A percentile compares a stretch with the other conserved stretches of the same genome.
phyloP scores from a whole-genome alignment of 2,888 invertebrate species.

The Aphelenchoides bicaudatus region DNA sequence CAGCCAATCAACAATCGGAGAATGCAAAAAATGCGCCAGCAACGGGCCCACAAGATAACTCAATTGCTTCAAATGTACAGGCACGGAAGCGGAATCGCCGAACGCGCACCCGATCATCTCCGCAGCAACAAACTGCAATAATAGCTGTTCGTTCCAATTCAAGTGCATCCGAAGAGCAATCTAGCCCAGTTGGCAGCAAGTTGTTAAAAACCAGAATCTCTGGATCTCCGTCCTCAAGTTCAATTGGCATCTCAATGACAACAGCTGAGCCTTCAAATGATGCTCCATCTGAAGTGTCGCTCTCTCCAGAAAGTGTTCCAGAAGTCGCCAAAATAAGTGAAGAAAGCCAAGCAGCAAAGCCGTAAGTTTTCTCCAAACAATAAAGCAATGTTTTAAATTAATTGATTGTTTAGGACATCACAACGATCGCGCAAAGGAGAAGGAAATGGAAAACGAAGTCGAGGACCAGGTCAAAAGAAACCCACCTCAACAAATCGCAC shows the following conservation, averaged over 20 bases:
- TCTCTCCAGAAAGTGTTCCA: conserved; percentile 10
- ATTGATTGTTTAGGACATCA: conserved; percentile 15
- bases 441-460: conserved; percentile 20
- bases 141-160: conserved; percentile 6
- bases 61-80: conserved; percentile 13
- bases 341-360: background rate
- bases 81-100: conserved; percentile 3
- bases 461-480: conserved; percentile 26
- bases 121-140: background rate
- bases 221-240: background rate
- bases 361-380: conserved; percentile 3
- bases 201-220: background rate
- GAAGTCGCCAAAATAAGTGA: background rate
- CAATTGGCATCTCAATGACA: background rate
- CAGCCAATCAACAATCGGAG: background rate
- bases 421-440: conserved; percentile 17
- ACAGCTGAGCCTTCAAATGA: conserved; percentile 1
- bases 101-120: background rate
- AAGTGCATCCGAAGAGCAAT: conserved; percentile 2
- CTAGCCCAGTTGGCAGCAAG: background rate
- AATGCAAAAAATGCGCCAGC: background rate
- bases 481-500: conserved; percentile 15
- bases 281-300: conserved; percentile 1
- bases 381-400: conserved; percentile 22
- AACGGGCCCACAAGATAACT: background rate